Base-by-base conservation (phyloP, 2,888 invertebrate genomes). In the Baccha elongata region DNA sequence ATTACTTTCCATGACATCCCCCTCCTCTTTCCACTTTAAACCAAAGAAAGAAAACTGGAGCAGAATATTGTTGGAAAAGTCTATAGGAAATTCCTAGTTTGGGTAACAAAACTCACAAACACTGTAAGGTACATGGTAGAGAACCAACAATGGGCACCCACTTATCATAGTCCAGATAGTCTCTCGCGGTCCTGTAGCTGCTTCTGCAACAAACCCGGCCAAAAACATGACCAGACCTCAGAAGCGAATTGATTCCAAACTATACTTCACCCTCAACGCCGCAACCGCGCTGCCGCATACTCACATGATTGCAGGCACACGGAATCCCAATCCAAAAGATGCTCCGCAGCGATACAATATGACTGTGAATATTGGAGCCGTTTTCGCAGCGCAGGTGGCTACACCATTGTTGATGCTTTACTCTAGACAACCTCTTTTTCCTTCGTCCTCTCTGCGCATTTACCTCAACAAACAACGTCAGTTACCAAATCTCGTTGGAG, bases 341-440 rank as follows among this genome's bases (percentile, higher is more conserved):
- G 62, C 68, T 72, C 55, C 50, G 62, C 29, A 52, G 71, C 67
- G 78, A 78, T 78, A 73, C 78, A 78, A 72, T 72, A 73, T 73
- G 78, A 68, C 67, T 72, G 78, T 78, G 83, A 78, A 83, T 78
- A 83, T 78, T 83, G 83, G 68, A 83, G 83, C 83, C 78, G 50
- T 73, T 83, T 78, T 83, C 72, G 72, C 78, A 40, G 83, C 58
- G 78, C 83, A 83, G 83, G 83, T 83, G 83, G 78, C 72, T 78
- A 78, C 78, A 73, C 35, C 69, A 76, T 83, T 83, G 81, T 83
- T 83, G 81, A 60, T 76, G 76, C 76, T 67, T 48, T 64, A 58
- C 65, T 44, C 19, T 21, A 19, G 10, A 62, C 35, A 46, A n/a
- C 13, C 13, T n/a, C 11, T 44, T 26, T 40, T 15, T 32, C 21